Evolutionary conservation across 2,888 invertebrate species (phyloP).

Genomic region (Meteorus cinctellus): DNA sequence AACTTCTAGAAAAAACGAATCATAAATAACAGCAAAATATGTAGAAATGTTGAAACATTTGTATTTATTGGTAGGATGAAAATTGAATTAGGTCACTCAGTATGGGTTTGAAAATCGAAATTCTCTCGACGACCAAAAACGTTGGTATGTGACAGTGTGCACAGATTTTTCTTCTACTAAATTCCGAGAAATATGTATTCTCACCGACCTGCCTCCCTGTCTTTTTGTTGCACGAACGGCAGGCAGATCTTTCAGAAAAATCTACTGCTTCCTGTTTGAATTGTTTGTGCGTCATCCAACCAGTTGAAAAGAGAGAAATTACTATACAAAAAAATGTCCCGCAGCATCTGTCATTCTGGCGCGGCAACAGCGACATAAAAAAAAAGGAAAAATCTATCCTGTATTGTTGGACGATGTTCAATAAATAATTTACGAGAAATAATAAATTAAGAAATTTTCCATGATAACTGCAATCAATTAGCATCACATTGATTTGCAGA

Average conservation of each 20-base stretch:
- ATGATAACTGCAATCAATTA: too few species aligned
- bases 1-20: not conserved
- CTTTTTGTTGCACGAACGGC: too few species aligned
- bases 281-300: conserved; percentile 52
- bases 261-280: conserved; percentile 55
- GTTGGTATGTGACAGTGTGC: conserved; percentile 28
- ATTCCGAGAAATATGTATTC: conserved; percentile 48
- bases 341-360: not conserved
- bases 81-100: conserved; percentile 19
- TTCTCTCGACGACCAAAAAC: not conserved
- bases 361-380: too few species aligned
- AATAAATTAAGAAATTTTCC: too few species aligned
- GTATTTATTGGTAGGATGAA: not conserved
- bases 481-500: too few species aligned
- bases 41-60: not conserved
- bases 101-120: not conserved
- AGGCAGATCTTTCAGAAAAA: conserved; percentile 52
- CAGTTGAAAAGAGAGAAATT: conserved; percentile 9
- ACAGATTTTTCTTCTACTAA: conserved; percentile 44
- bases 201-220: not conserved
- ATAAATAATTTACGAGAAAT: too few species aligned
- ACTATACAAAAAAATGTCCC: not conserved
- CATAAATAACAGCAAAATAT: too few species aligned
- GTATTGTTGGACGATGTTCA: too few species aligned
- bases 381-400: too few species aligned